Evolutionary conservation across 2,113 vertebrate genomes (phyloP), one percentile per base, ranked within the genome.

Genomic region (Planiliza haematocheilus): DNA sequence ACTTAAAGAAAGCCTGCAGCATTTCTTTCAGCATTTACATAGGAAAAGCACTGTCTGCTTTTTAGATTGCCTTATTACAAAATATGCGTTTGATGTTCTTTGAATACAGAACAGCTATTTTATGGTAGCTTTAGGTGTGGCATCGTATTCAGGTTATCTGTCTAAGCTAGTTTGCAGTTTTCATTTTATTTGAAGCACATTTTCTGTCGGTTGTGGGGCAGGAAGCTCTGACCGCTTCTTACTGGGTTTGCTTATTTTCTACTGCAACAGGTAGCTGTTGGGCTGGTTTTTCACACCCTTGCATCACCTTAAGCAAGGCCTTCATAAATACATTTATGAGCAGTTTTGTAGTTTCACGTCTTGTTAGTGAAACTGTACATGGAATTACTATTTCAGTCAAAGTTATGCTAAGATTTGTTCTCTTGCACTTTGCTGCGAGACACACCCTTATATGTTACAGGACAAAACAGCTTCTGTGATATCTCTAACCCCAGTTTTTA

Each of bases 271-370:
- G 73, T 86, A 62, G 82, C 67, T 24, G 46, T 18, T 67, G 48
- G 67, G 8, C 70, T 65, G 62, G 53, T 49, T 85, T 85, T 86
- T 69, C 81, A 87, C 39, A 38, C n/a, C 17, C 57, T 86, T 89
- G 84, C 89, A 70, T 91, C 88, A 86, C 66, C 74, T 37, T 7
- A 50, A 59, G 34, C 20, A 10, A 37, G 43, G n/a, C 55, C 46
- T 69, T 74, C 62, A 75, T 83, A n/a, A 76, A 84, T 74, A 48
- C 17, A 86, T 85, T 73, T 11, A 84, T 69, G 76, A 77, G 66
- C 49, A 18, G 65, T 81, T 48, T 74, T 65, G 39, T 68, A 46
- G 16, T 81, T 59, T 64, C 9, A 39, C 74, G 74, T 52, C 39
- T 43, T 14, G 34, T 30, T 24, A 52, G 50, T 37, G 41, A 71